phyloP scores from a whole-genome alignment of 2,797 vertebrate genomes.

The Argya squamiceps region DNA sequence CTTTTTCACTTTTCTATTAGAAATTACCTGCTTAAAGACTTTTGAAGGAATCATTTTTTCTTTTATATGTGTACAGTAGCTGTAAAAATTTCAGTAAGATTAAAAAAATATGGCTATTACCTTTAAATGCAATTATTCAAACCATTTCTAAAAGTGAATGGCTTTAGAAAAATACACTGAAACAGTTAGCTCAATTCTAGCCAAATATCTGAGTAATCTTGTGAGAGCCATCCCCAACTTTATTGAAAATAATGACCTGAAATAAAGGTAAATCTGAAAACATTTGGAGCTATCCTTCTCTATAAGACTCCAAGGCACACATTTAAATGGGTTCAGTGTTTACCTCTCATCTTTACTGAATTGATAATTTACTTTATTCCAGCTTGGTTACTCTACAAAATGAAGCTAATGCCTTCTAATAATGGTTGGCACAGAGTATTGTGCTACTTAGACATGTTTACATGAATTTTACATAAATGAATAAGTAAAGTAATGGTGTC shows the following conservation, averaged over 20 bases:
- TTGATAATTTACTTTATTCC: constrained; percentile 35
- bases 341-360: neutral
- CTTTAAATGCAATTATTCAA: neutral
- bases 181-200: neutral
- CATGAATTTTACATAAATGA: constrained; percentile 42
- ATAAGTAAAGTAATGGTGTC: neutral
- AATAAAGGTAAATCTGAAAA: constrained; percentile 19
- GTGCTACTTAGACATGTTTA: constrained; percentile 7
- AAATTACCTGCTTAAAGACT: neutral
- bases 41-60: neutral
- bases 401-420: constrained; percentile 36
- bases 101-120: neutral
- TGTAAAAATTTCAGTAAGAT: neutral
- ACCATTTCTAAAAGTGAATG: neutral
- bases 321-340: neutral
- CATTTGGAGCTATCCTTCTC: neutral
- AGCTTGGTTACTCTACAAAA: neutral
- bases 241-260: constrained; percentile 8
- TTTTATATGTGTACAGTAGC: neutral
- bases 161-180: neutral
- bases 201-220: neutral
- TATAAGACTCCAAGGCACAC: neutral
- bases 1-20: neutral
- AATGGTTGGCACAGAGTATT: neutral
- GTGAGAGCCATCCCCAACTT: neutral